These are phyloP conservation scores for Argentina silus DNA, from an alignment of 2,797 vertebrate genomes.

Conservation along the genomic window DNA sequence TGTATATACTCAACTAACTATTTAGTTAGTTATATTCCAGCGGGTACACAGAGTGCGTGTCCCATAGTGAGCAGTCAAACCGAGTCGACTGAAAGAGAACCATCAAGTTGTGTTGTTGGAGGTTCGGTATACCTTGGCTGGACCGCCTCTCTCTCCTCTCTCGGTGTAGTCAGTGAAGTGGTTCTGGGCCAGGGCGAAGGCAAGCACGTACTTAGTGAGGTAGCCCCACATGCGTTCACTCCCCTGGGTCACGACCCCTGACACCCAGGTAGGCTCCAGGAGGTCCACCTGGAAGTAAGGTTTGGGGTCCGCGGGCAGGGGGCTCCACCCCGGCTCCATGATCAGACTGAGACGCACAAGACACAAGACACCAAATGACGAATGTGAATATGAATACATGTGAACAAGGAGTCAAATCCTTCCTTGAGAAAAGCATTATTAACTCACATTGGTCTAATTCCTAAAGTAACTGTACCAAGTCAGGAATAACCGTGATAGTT, in stretches of 20 bases:
- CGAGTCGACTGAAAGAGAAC: no score
- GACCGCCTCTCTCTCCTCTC: conserved; percentile 43
- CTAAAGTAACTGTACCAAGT: no score
- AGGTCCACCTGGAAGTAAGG: conserved; percentile 87
- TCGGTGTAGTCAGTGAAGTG: conserved; percentile 76
- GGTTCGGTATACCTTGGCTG: conserved; percentile 65
- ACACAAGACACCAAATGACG: background rate
- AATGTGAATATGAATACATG: background rate
- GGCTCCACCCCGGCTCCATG: conserved; percentile 86
- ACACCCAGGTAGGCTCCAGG: conserved; percentile 81
- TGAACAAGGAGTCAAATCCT: background rate
- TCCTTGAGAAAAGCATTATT: background rate
- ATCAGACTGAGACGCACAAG: conserved; percentile 65
- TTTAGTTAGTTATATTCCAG: no score
- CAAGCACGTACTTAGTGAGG: conserved; percentile 77
- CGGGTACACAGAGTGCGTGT: no score
- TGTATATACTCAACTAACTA: no score
- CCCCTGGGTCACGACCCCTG: conserved; percentile 81
- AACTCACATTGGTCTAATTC: no score
- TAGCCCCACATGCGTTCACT: conserved; percentile 76
- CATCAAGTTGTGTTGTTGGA: no score
- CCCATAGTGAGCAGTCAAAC: no score
- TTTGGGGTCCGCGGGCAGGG: conserved; percentile 69
- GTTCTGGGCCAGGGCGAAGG: conserved; percentile 71
- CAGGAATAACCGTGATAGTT: no score